A percentile compares a stretch with the other conserved stretches of the same genome.
phyloP scores from a whole-genome alignment of 2,888 invertebrate genomes.

The Lordiphosa fenestrarum region DNA sequence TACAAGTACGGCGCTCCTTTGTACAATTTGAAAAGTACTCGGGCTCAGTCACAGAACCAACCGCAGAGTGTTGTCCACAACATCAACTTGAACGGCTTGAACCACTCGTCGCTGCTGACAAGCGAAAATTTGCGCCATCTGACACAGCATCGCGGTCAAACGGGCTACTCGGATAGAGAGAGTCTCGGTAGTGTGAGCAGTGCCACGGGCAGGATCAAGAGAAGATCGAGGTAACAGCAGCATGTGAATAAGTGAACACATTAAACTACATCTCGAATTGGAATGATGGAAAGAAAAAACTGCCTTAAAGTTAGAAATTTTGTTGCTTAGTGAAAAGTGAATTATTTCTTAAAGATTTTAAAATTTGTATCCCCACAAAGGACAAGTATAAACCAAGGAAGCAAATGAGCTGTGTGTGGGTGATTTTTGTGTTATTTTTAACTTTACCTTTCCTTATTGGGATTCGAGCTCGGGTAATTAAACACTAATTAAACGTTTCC shows the following conservation, averaged over 20 bases:
- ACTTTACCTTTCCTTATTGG: no score
- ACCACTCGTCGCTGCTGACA: conserved; percentile 47
- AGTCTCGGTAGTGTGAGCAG: conserved; percentile 74
- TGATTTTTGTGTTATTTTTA: no score
- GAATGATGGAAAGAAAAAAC: no score
- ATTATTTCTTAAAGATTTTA: no score
- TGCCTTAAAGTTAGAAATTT: no score
- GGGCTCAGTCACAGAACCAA: conserved; percentile 64
- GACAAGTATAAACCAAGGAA: no score
- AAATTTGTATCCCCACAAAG: no score
- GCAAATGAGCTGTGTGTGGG: no score
- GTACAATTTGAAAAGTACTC: conserved; percentile 72
- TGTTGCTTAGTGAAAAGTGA: no score
- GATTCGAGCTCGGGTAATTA: no score
- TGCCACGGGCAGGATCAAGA: conserved; percentile 67
- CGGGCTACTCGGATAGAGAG: conserved; percentile 75
- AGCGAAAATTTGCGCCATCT: conserved; percentile 58
- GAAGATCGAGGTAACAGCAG: conserved; percentile 58
- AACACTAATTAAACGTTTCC: no score
- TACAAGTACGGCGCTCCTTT: conserved; percentile 72
- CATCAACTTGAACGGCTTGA: conserved; percentile 37
- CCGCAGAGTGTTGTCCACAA: conserved; percentile 49
- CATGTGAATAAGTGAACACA: neutral
- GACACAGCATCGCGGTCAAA: conserved; percentile 39
- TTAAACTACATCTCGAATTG: neutral